These are phyloP conservation scores for Enteromius fasciolatus DNA, from an alignment of 2,797 vertebrate genomes.

Conservation along the genomic window DNA sequence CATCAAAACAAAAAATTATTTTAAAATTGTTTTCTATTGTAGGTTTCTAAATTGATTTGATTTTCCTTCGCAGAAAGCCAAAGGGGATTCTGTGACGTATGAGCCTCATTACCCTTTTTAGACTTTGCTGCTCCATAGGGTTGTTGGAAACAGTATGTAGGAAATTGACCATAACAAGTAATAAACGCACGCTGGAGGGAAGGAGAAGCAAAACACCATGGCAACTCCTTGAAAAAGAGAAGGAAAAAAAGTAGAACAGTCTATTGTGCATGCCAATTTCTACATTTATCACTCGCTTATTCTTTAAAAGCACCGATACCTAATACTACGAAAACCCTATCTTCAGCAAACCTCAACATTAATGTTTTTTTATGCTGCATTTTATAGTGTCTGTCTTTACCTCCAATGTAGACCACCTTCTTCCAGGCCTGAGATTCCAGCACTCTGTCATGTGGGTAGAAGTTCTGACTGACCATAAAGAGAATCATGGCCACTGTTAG, in stretches of 20 bases:
- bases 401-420: slow-evolving; percentile 88
- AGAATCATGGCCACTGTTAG: slow-evolving; percentile 85
- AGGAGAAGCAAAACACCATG: slow-evolving; percentile 83
- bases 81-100: slow-evolving; percentile 57
- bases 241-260: background rate
- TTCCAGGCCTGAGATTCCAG: slow-evolving; percentile 95
- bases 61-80: slow-evolving; percentile 57
- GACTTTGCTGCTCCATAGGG: slow-evolving; percentile 85
- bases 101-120: slow-evolving; percentile 73
- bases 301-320: background rate
- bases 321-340: background rate
- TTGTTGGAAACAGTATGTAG: slow-evolving; percentile 90
- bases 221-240: slow-evolving; percentile 76
- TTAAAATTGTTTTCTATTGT: slow-evolving; percentile 37
- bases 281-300: background rate
- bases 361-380: background rate
- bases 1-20: slow-evolving; percentile 53
- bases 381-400: slow-evolving; percentile 67
- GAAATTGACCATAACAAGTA: slow-evolving; percentile 90
- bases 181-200: slow-evolving; percentile 82
- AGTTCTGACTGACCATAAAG: slow-evolving; percentile 88
- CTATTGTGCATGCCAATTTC: background rate
- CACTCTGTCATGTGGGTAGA: slow-evolving; percentile 90
- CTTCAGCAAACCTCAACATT: background rate
- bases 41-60: slow-evolving; percentile 54